phyloP scores from a whole-genome alignment of 2,888 invertebrate genomes.

The Zaprionus obscuricornis region DNA sequence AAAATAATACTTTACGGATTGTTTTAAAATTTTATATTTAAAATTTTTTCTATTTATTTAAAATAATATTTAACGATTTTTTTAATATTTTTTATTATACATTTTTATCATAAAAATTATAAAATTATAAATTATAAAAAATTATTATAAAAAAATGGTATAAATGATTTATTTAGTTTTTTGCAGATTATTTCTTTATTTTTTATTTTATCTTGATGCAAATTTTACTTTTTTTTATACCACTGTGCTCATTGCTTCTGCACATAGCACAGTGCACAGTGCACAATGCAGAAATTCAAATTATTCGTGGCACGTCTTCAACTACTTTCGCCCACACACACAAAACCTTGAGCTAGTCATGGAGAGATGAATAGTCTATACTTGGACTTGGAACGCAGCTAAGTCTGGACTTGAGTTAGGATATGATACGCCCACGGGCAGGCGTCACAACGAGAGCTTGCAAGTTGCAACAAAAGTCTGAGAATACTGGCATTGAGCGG shows the following conservation, averaged over 20 bases:
- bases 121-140: too few relatives aligned
- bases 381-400: constrained; percentile 9
- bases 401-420: constrained; percentile 13
- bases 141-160: too few relatives aligned
- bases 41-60: too few relatives aligned
- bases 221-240: too few relatives aligned
- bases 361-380: constrained; percentile 5
- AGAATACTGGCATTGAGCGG: constrained; percentile 5
- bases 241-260: constrained; percentile 23
- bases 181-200: too few relatives aligned
- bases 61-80: too few relatives aligned
- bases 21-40: too few relatives aligned
- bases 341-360: background rate
- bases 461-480: constrained; percentile 44
- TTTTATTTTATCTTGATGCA: too few relatives aligned
- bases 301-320: constrained; percentile 53
- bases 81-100: too few relatives aligned
- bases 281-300: constrained; percentile 26
- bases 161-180: too few relatives aligned
- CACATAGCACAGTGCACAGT: constrained; percentile 9
- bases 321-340: constrained; percentile 43
- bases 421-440: constrained; percentile 42
- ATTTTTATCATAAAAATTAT: too few relatives aligned
- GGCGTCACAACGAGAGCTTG: constrained; percentile 43
- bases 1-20: too few relatives aligned